Evolutionary conservation across 2,797 vertebrate species (phyloP).

Genomic region (Poecilia gillii): DNA sequence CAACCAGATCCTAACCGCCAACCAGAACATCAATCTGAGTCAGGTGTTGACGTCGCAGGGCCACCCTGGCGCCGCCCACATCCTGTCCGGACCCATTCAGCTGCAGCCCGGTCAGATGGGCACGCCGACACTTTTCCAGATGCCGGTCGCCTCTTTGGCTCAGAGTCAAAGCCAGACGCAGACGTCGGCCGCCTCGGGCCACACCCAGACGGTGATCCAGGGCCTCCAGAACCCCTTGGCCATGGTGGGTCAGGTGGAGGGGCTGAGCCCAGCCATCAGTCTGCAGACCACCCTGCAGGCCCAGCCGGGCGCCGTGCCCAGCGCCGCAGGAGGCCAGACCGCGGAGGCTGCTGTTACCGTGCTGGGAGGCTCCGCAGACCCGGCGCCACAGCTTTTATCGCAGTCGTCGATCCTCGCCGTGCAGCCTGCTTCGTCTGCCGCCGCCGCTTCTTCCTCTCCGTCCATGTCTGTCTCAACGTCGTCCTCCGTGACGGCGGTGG

Average conservation of each 20-base stretch:
- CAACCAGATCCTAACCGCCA: constrained; percentile 89
- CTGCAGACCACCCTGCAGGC: constrained; percentile 85
- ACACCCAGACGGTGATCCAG: constrained; percentile 89
- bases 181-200: constrained; percentile 82
- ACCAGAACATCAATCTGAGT: constrained; percentile 93
- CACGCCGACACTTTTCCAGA: constrained; percentile 91
- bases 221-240: constrained; percentile 87
- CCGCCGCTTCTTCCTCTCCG: constrained; percentile 81
- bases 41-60: constrained; percentile 90
- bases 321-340: constrained; percentile 71
- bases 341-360: constrained; percentile 78
- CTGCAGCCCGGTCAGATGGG: constrained; percentile 91
- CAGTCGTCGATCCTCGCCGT: constrained; percentile 85
- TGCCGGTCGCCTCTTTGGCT: constrained; percentile 88
- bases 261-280: constrained; percentile 85
- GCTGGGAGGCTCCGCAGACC: constrained; percentile 81
- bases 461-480: constrained; percentile 75
- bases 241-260: constrained; percentile 88
- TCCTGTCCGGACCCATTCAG: constrained; percentile 91
- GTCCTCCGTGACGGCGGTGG: constrained; percentile 77
- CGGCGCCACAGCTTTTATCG: constrained; percentile 78
- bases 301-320: constrained; percentile 74
- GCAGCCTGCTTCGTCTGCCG: constrained; percentile 77
- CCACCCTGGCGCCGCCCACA: constrained; percentile 89
- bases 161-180: constrained; percentile 84